Conservation (phyloP, 2,888 invertebrate genomes). For the Chloromyia formosa region DNA sequence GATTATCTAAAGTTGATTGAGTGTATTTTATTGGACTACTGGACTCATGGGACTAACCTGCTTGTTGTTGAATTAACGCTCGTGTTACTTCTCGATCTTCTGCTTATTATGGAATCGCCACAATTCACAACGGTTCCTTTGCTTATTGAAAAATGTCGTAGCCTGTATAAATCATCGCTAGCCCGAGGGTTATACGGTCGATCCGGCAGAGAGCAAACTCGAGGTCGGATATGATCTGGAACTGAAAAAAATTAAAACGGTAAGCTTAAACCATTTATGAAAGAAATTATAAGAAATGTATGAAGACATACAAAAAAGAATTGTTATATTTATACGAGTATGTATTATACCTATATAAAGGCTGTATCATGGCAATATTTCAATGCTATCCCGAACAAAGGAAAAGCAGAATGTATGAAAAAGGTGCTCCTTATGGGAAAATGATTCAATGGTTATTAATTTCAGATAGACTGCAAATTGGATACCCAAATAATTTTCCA, state of each 20-base stretch:
- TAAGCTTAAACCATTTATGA: not conserved
- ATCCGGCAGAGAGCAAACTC: constrained; percentile 86
- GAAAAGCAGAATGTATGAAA: too few relatives aligned
- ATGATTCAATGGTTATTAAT: too few relatives aligned
- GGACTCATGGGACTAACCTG: too few relatives aligned
- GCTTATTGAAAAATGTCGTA: constrained; percentile 86
- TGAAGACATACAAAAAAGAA: too few relatives aligned
- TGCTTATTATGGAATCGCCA: constrained; percentile 87
- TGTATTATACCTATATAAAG: too few relatives aligned
- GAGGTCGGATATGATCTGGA: constrained; percentile 82
- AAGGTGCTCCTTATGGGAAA: too few relatives aligned
- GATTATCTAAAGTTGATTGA: too few relatives aligned
- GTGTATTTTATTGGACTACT: constrained; percentile 49
- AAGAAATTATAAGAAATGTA: not conserved
- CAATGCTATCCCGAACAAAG: too few relatives aligned
- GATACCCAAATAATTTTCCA: too few relatives aligned
- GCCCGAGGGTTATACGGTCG: constrained; percentile 85
- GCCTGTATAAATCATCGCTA: constrained; percentile 84
- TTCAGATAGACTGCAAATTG: too few relatives aligned
- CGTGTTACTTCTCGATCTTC: constrained; percentile 85
- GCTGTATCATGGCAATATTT: too few relatives aligned
- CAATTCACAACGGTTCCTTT: constrained; percentile 90
- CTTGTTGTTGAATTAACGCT: constrained; percentile 87
- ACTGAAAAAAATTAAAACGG: constrained; percentile 65
- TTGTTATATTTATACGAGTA: too few relatives aligned